Evolutionary conservation across 2,888 invertebrate species (phyloP).

Genomic region (Augiades crinisus): DNA sequence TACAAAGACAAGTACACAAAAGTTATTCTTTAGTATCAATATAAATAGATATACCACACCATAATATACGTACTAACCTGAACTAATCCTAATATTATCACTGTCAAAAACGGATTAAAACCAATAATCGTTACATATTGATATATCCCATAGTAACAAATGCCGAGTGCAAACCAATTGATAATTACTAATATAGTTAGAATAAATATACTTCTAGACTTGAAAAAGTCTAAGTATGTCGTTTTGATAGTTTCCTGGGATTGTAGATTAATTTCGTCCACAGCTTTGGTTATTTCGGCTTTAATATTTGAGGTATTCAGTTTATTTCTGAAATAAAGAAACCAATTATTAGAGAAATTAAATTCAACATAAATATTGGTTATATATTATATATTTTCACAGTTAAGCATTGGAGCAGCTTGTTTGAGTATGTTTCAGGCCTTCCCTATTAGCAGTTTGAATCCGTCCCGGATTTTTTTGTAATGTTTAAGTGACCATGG

Average conservation of each 20-base stretch:
- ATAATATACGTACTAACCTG: constrained; percentile 54
- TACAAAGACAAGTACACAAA: too few relatives aligned
- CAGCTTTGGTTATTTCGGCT: constrained; percentile 41
- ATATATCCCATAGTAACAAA: constrained; percentile 49
- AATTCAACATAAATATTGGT: too few relatives aligned
- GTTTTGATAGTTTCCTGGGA: constrained; percentile 34
- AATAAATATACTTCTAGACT: constrained; percentile 39
- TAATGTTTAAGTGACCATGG: too few relatives aligned
- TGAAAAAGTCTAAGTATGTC: constrained; percentile 49
- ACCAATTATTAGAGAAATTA: background rate
- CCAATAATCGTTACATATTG: constrained; percentile 50
- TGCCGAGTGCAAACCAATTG: constrained; percentile 46
- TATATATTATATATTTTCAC: too few relatives aligned
- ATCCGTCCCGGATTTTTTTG: too few relatives aligned
- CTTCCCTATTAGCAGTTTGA: too few relatives aligned
- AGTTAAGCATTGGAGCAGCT: too few relatives aligned
- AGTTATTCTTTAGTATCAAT: too few relatives aligned
- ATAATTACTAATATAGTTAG: constrained; percentile 41
- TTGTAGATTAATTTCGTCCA: constrained; percentile 39
- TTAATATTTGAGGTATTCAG: constrained; percentile 39
- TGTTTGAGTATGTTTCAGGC: too few relatives aligned
- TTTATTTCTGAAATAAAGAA: constrained; percentile 45
- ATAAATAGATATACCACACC: too few relatives aligned
- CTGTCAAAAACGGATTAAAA: constrained; percentile 44
- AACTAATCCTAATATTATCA: constrained; percentile 44